These are phyloP conservation scores for Podocnemis expansa DNA, from an alignment of 2,113 vertebrate species.

Conservation along the genomic window DNA sequence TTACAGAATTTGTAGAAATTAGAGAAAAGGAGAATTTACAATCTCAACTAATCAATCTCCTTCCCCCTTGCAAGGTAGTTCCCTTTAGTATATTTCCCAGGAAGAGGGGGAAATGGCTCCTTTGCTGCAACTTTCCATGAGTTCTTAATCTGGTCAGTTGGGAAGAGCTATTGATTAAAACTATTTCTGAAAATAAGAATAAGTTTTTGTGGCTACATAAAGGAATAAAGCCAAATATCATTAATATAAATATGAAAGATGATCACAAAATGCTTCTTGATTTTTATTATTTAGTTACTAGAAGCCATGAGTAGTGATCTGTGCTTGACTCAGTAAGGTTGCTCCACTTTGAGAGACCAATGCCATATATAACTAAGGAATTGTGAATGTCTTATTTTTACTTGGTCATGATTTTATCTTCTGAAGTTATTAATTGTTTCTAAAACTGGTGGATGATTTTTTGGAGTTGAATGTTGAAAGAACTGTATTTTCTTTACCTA, in stretches of 20 bases:
- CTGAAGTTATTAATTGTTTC: background rate
- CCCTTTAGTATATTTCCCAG: background rate
- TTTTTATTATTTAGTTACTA: background rate
- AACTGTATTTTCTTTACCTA: background rate
- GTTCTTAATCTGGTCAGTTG: background rate
- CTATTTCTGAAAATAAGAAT: background rate
- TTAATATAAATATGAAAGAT: background rate
- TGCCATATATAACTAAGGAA: background rate
- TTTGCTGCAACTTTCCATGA: background rate
- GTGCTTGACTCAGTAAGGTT: background rate
- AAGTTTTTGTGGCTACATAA: background rate
- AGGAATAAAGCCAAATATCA: background rate
- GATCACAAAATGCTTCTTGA: background rate
- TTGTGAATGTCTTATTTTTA: background rate
- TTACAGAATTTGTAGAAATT: background rate
- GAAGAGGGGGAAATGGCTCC: background rate
- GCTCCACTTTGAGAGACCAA: background rate
- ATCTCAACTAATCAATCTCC: background rate
- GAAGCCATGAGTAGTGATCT: background rate
- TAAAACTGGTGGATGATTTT: background rate
- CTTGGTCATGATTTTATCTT: background rate
- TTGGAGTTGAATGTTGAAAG: background rate
- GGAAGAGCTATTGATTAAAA: background rate
- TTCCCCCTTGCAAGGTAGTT: background rate
- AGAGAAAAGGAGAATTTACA: background rate